Evolutionary conservation across 92 coral and sea anemone genomes (phyloP), one percentile per base, ranked within the genome.

Genomic region (Hydrozoanthus gracilis): DNA sequence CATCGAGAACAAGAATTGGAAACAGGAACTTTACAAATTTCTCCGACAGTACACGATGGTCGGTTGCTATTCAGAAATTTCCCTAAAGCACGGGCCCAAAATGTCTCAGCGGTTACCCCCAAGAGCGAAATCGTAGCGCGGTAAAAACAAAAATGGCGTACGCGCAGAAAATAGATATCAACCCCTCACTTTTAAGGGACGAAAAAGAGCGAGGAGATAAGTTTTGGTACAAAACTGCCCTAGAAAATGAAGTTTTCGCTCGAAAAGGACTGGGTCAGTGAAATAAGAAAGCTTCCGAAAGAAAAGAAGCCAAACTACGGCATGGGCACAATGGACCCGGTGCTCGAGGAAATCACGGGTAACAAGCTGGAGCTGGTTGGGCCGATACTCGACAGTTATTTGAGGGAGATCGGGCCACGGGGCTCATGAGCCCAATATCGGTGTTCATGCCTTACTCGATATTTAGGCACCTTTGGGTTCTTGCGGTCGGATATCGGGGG

Each of bases 141-240:
- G 60, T 77, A 77, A 77, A 77, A 77, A 52, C 61, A 77, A 77
- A 77, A 52, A 77, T 77, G 67, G 82, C 82, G 51, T 44, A 77
- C 66, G 66, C 82, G 45, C 65, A 77, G 48, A 51, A 55, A 77
- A 51, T 77, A 55, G 82, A 77, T 49, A 61, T 77, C 60, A 62
- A 77, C 16, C 82, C 82, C 17, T 39, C 82, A 20, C 50, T 44
- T 49, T 51, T 77, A 64, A 61, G 64, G 50, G 64, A 77, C 35
- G 82, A 77, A 77, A 66, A 39, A 44, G 71, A 66, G 10, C 60
- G 82, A 77, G 82, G 39, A 44, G 62, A 18, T 47, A 77, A 77
- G 47, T 77, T 77, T 50, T 50, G 67, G 67, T 48, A 77, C 65
- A 35, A 45, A 77, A 77, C 65, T 51, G 8, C 51, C 51, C 45